Percentiles rank a stretch among this genome's conserved stretches.
Evolutionary conservation across 2,888 invertebrate genomes (phyloP).

Genomic region (Ormyrus pomaceus): DNA sequence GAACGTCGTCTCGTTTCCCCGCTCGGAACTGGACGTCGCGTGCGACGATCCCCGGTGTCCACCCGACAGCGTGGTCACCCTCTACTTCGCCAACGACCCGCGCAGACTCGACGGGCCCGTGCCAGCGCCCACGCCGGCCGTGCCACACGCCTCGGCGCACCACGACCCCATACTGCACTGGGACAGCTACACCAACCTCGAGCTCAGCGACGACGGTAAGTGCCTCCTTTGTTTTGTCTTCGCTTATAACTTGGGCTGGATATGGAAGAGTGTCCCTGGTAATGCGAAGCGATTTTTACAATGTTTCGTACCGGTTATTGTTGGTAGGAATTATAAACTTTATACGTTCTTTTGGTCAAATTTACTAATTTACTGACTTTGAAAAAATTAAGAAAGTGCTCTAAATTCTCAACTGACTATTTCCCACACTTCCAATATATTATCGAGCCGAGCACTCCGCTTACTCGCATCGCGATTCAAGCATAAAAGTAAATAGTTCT

Average conservation of each 20-base stretch:
- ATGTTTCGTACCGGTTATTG: no score
- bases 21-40: slow-evolving; percentile 91
- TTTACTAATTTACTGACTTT: no score
- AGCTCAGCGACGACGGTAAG: slow-evolving; percentile 74
- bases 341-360: no score
- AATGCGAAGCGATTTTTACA: no score
- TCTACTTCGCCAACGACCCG: slow-evolving; percentile 85
- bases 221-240: slow-evolving; percentile 50
- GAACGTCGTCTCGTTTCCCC: slow-evolving; percentile 89
- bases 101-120: slow-evolving; percentile 78
- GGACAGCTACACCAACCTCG: slow-evolving; percentile 86
- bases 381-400: no score
- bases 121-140: slow-evolving; percentile 84
- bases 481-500: no score
- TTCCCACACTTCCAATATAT: no score
- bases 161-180: slow-evolving; percentile 86
- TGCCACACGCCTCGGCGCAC: slow-evolving; percentile 80
- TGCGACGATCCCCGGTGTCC: slow-evolving; percentile 89
- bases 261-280: no score
- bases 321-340: no score
- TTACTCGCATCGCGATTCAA: no score
- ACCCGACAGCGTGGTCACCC: slow-evolving; percentile 88
- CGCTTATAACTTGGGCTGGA: neutral
- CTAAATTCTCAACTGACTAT: no score
- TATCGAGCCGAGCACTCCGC: no score